A percentile compares a stretch with the other conserved stretches of the same genome.
Conservation (phyloP, 2,113 vertebrate genomes). For the Neomonachus schauinslandi region DNA sequence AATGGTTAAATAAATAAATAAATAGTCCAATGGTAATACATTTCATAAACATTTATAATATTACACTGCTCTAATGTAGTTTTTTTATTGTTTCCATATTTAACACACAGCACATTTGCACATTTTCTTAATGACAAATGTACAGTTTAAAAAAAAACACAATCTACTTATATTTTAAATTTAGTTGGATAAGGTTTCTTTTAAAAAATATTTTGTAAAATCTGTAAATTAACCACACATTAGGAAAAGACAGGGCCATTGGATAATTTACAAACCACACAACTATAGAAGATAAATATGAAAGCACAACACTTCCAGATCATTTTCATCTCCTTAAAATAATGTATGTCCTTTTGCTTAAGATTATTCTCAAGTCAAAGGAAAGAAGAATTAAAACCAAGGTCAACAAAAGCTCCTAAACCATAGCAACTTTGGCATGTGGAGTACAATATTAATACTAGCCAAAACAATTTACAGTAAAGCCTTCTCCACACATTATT, state of each 20-base stretch:
- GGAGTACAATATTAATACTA: background rate
- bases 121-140: conserved; percentile 16
- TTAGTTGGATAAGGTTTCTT: conserved; percentile 14
- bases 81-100: background rate
- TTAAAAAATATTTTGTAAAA: conserved; percentile 28
- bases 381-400: conserved; percentile 26
- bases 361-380: conserved; percentile 19
- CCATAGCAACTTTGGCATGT: background rate
- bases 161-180: conserved; percentile 1
- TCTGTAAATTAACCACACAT: conserved; percentile 23
- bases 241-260: background rate
- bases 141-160: background rate
- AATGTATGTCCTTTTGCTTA: background rate
- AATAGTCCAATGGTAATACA: background rate
- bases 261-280: conserved; percentile 8
- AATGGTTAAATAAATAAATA: background rate
- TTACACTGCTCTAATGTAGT: background rate
- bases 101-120: background rate
- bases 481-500: background rate
- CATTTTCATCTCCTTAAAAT: conserved; percentile 43
- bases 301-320: conserved; percentile 37
- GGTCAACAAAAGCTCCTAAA: background rate
- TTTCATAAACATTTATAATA: conserved; percentile 43
- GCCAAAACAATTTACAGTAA: background rate
- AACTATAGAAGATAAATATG: background rate